Conservation (phyloP, 2,113 vertebrate genomes). For the Lamprologus lemairii region DNA sequence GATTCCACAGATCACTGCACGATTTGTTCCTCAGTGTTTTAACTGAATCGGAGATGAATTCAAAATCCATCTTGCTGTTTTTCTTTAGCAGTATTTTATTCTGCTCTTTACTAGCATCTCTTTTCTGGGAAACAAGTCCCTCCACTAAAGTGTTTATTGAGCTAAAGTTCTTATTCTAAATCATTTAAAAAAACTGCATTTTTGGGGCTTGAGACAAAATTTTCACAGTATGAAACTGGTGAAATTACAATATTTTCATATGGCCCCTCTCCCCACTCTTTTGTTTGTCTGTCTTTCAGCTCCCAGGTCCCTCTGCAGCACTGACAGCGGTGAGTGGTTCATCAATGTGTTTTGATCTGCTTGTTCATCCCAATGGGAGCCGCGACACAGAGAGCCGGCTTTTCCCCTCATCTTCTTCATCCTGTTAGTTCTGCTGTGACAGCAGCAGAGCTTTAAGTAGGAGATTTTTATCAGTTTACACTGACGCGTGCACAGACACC, state of each 20-base stretch:
- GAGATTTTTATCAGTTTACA: conserved; percentile 11
- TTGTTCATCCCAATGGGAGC: conserved; percentile 3
- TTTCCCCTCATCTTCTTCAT: background rate
- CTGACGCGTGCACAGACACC: background rate
- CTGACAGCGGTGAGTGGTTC: conserved; percentile 82
- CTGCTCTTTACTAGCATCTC: background rate
- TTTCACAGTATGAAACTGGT: background rate
- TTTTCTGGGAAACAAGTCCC: background rate
- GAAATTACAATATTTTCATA: background rate
- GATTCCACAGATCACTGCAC: background rate
- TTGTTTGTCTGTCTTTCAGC: conserved; percentile 18
- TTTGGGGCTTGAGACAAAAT: background rate
- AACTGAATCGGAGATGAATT: background rate
- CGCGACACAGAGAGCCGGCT: background rate
- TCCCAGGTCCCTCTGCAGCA: conserved; percentile 76
- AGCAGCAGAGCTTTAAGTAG: background rate
- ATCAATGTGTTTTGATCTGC: conserved; percentile 15
- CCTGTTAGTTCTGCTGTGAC: background rate
- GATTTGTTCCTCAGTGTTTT: background rate
- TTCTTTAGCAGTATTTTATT: background rate
- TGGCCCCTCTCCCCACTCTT: background rate
- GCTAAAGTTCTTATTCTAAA: background rate
- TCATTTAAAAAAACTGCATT: background rate
- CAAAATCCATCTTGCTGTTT: background rate
- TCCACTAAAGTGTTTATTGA: background rate